Percentiles rank a stretch among this genome's conserved stretches.
These are phyloP conservation scores for Brachypterus glaber DNA, from an alignment of 2,888 invertebrate genomes.

Conservation along the genomic window DNA sequence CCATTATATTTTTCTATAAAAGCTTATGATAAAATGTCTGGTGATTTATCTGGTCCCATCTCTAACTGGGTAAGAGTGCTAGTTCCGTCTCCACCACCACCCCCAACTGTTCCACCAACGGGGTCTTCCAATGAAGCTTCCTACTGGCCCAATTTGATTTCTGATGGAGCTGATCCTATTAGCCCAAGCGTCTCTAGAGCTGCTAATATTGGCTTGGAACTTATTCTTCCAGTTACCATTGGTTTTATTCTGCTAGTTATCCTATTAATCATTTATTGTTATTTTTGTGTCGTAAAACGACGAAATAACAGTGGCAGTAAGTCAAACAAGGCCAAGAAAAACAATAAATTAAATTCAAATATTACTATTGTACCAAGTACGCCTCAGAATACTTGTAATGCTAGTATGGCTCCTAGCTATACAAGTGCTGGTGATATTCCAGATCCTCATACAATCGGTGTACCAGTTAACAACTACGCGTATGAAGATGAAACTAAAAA, in stretches of 20 bases:
- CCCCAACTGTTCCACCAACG: slow-evolving; percentile 41
- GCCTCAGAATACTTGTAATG: slow-evolving; percentile 25
- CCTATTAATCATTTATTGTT: slow-evolving; percentile 41
- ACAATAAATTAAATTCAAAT: slow-evolving; percentile 36
- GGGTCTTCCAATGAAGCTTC: slow-evolving; percentile 33
- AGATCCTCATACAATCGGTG: slow-evolving; percentile 40
- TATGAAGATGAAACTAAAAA: slow-evolving; percentile 43
- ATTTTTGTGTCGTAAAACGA: slow-evolving; percentile 43
- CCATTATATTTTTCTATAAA: slow-evolving; percentile 46
- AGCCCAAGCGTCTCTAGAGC: slow-evolving; percentile 37
- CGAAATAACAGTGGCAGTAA: slow-evolving; percentile 31
- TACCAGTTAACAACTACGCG: slow-evolving; percentile 39
- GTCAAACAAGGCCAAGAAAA: slow-evolving; percentile 30
- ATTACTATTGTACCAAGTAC: slow-evolving; percentile 42
- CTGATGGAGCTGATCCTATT: slow-evolving; percentile 31
- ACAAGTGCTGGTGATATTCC: slow-evolving; percentile 32
- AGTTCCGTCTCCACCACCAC: slow-evolving; percentile 45
- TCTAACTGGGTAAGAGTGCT: slow-evolving; percentile 48
- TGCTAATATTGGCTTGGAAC: slow-evolving; percentile 40
- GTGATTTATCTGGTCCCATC: slow-evolving; percentile 37
- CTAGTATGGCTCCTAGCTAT: slow-evolving; percentile 25
- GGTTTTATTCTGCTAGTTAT: slow-evolving; percentile 41
- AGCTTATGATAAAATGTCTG: slow-evolving; percentile 40
- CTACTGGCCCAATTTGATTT: slow-evolving; percentile 37
- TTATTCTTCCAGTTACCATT: slow-evolving; percentile 43